These are phyloP conservation scores for Bucorvus abyssinicus DNA, from an alignment of 2,797 vertebrate genomes.

Conservation along the genomic window DNA sequence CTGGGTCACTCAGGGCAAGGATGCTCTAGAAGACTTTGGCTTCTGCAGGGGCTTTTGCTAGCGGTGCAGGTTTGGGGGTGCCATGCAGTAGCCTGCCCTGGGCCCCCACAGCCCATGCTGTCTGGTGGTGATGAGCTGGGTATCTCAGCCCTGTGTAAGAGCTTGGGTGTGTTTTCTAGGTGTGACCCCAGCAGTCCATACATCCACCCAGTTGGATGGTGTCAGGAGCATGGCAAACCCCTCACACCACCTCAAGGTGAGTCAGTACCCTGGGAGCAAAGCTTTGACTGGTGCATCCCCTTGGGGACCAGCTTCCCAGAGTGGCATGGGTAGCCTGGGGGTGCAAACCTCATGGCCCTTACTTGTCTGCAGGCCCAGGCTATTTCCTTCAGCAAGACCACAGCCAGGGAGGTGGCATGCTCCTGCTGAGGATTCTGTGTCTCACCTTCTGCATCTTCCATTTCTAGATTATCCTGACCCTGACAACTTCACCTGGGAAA, in stretches of 20 bases:
- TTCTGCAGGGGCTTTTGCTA: not conserved
- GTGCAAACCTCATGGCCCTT: not conserved
- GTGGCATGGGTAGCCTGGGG: not conserved
- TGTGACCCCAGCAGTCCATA: conserved; percentile 96
- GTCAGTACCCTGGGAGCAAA: not conserved
- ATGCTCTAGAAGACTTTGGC: not conserved
- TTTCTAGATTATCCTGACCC: conserved; percentile 91
- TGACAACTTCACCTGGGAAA: conserved; percentile 91
- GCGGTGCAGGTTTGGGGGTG: not conserved
- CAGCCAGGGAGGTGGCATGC: not conserved
- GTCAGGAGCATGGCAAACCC: conserved; percentile 90
- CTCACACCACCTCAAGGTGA: conserved; percentile 97
- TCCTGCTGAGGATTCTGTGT: not conserved
- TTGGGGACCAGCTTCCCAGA: not conserved
- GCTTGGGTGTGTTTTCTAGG: conserved; percentile 77
- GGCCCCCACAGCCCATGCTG: rapidly evolving
- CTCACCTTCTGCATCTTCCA: conserved; percentile 13
- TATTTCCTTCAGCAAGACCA: not conserved
- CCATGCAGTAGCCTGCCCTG: not conserved
- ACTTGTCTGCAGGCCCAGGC: not conserved
- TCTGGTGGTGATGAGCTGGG: not conserved
- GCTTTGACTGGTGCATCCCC: not conserved
- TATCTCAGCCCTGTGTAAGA: not conserved
- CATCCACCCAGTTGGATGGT: conserved; percentile 98
- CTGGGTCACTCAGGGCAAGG: not conserved